These are phyloP conservation scores for Pegoplata infirma DNA, from an alignment of 2,888 invertebrate species.

Conservation along the genomic window DNA sequence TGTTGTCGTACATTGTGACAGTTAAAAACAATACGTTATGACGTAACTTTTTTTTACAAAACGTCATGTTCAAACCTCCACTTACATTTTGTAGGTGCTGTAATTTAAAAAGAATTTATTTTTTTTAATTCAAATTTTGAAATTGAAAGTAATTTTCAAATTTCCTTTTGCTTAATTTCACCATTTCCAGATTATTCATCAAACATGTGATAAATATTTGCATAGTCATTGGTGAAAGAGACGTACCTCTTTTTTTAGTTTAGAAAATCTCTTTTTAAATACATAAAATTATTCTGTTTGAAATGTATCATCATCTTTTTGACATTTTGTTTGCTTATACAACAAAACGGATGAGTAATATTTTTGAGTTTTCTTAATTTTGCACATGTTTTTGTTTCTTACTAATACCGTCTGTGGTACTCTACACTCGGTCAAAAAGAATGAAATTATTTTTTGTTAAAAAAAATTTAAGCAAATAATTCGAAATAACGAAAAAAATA, in stretches of 20 bases:
- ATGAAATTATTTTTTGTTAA: too few relatives aligned
- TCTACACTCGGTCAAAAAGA: neutral
- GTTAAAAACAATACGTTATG: conserved; percentile 20
- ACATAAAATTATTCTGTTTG: neutral
- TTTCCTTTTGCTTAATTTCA: neutral
- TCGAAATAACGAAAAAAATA: too few relatives aligned
- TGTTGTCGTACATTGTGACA: neutral
- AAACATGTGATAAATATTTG: neutral
- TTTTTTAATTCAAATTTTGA: neutral
- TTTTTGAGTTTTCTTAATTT: conserved; percentile 5
- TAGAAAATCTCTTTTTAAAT: neutral
- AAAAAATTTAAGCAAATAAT: too few relatives aligned
- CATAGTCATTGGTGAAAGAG: neutral
- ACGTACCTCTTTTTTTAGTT: neutral
- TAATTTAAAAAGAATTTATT: neutral
- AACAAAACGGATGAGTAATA: neutral
- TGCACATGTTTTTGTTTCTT: conserved; percentile 13
- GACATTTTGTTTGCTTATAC: conserved; percentile 16
- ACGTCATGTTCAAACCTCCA: neutral
- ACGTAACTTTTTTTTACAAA: conserved; percentile 36
- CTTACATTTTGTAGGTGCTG: neutral
- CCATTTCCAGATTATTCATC: neutral
- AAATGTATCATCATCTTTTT: conserved; percentile 12
- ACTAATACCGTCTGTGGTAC: neutral
- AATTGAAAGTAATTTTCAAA: neutral